Percentiles rank a stretch among this genome's conserved stretches.
Evolutionary conservation across 2,888 invertebrate genomes (phyloP).

Genomic region (Epinotia brunnichana): DNA sequence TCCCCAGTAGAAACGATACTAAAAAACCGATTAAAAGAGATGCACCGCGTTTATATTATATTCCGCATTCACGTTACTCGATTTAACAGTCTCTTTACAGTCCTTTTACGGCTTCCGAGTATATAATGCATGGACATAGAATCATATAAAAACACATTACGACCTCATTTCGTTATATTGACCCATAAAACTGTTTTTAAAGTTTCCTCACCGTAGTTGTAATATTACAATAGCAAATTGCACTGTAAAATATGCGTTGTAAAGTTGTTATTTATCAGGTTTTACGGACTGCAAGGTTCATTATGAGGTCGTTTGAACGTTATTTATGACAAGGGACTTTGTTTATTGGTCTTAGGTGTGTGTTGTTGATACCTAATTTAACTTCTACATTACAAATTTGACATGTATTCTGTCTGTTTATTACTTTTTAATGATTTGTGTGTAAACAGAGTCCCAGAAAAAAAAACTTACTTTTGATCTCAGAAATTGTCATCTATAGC

Average conservation of each 20-base stretch:
- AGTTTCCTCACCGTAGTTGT: constrained; percentile 21
- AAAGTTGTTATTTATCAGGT: constrained; percentile 6
- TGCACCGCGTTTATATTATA: constrained; percentile 5
- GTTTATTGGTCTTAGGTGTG: background rate
- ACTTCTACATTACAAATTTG: too few species aligned
- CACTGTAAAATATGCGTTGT: constrained; percentile 17
- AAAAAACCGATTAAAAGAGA: background rate
- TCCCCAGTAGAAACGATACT: background rate
- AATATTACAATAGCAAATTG: constrained; percentile 32
- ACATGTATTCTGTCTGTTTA: too few species aligned
- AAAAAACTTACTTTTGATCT: too few species aligned
- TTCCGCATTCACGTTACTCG: background rate
- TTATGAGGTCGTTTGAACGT: constrained; percentile 1
- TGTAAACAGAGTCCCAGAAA: too few species aligned
- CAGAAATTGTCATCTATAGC: too few species aligned
- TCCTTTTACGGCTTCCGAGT: constrained; percentile 22
- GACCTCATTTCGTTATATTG: constrained; percentile 34
- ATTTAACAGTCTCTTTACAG: constrained; percentile 28
- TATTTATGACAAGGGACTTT: background rate
- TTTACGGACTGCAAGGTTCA: constrained; percentile 18
- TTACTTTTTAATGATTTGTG: too few species aligned
- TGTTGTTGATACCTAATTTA: too few species aligned
- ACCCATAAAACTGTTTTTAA: constrained; percentile 37
- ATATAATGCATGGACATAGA: constrained; percentile 28
- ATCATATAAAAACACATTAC: constrained; percentile 37